Conservation (phyloP, 2,888 invertebrate species). For the Aquatica leii region DNA sequence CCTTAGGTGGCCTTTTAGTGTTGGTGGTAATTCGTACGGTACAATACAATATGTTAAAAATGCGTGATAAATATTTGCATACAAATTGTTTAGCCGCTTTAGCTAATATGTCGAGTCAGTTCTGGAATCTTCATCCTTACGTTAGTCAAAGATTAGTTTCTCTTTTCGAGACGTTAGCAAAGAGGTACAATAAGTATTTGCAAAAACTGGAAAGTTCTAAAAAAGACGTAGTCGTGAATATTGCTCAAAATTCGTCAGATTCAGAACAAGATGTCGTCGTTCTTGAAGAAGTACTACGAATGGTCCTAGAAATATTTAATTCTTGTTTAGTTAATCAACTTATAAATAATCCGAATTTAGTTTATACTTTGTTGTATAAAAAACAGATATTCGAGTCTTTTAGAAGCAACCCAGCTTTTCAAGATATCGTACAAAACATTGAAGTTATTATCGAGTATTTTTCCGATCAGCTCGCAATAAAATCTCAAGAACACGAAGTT, state of each 20-base stretch:
- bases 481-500: slow-evolving; percentile 69
- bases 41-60: slow-evolving; percentile 96
- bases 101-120: slow-evolving; percentile 97
- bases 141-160: slow-evolving; percentile 94
- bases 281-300: slow-evolving; percentile 93
- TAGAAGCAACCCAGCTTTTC: slow-evolving; percentile 87
- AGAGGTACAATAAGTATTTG: slow-evolving; percentile 77
- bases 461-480: slow-evolving; percentile 69
- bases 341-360: slow-evolving; percentile 86
- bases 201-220: slow-evolving; percentile 40
- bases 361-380: slow-evolving; percentile 96
- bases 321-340: slow-evolving; percentile 91
- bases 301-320: slow-evolving; percentile 97
- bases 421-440: slow-evolving; percentile 93
- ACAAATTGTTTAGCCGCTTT: slow-evolving; percentile 98
- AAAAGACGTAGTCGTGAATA: slow-evolving; percentile 45
- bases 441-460: slow-evolving; percentile 86
- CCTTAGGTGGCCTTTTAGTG: slow-evolving; percentile 92
- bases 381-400: slow-evolving; percentile 87
- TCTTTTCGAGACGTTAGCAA: slow-evolving; percentile 89
- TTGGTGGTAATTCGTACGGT: slow-evolving; percentile 95
- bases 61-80: slow-evolving; percentile 96
- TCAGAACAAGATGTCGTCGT: slow-evolving; percentile 88
- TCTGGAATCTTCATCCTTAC: slow-evolving; percentile 91
- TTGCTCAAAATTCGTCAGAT: slow-evolving; percentile 49